phyloP scores from a whole-genome alignment of 2,113 vertebrate genomes.

The human (Homo sapiens) region DNA sequence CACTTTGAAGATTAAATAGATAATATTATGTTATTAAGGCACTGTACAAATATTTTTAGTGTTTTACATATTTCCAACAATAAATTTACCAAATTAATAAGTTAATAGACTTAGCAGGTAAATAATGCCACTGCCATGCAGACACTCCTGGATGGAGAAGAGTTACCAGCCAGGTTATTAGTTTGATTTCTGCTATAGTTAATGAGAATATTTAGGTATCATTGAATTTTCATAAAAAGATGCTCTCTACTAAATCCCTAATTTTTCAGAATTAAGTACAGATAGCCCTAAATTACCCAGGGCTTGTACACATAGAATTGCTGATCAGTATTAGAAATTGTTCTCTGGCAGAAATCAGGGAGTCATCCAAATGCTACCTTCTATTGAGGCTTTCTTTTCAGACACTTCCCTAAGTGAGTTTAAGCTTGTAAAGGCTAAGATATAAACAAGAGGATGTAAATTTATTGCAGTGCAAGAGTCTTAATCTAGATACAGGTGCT shows the following conservation, averaged over 20 bases:
- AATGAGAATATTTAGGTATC: background rate
- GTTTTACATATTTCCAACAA: background rate
- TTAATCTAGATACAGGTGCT: background rate
- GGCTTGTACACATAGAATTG: background rate
- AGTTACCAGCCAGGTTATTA: background rate
- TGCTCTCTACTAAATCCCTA: background rate
- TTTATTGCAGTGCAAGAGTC: background rate
- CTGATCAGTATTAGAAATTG: background rate
- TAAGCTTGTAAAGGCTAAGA: background rate
- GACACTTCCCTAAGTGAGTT: background rate
- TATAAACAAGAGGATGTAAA: background rate
- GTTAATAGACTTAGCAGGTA: background rate
- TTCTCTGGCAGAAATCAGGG: background rate
- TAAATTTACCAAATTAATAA: background rate
- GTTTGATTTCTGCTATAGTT: background rate
- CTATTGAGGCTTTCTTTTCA: background rate
- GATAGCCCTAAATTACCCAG: background rate
- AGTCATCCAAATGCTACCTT: background rate
- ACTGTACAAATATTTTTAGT: background rate
- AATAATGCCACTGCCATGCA: background rate
- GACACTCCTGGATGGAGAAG: background rate
- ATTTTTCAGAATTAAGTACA: background rate
- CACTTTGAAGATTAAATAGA: constrained; percentile 18
- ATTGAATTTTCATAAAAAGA: background rate
- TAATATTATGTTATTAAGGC: constrained; percentile 24